phyloP scores from a whole-genome alignment of 2,888 invertebrate genomes.

The Brachyptera putata region DNA sequence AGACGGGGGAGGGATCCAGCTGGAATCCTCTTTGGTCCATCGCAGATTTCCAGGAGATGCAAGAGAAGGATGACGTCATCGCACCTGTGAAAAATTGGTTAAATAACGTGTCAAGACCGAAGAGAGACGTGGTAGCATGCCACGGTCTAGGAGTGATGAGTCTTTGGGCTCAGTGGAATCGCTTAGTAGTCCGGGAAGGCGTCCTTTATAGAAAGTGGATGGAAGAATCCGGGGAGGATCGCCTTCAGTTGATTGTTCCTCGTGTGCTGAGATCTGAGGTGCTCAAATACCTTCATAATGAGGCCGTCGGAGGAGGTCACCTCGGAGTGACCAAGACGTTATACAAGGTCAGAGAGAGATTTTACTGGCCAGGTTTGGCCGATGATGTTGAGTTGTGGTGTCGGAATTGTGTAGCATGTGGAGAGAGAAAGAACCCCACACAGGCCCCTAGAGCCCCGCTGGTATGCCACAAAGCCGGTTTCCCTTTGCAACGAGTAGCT shows the following conservation, averaged over 20 bases:
- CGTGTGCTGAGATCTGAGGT: neutral
- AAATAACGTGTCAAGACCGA: too few relatives aligned
- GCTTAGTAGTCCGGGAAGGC: neutral
- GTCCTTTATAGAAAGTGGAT: neutral
- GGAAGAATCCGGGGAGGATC: neutral
- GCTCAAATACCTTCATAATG: neutral
- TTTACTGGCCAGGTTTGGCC: slow-evolving; percentile 11
- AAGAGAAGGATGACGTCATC: neutral
- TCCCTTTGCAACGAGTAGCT: neutral
- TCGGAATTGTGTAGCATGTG: slow-evolving; percentile 1
- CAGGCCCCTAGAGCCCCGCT: neutral
- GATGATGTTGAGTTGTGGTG: neutral
- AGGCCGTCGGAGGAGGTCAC: slow-evolving; percentile 3
- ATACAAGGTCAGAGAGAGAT: neutral
- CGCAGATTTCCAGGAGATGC: neutral
- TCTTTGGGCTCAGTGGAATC: neutral
- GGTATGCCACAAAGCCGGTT: neutral
- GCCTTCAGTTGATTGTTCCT: neutral
- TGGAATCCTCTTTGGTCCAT: neutral
- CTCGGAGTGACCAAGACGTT: neutral
- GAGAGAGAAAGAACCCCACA: neutral
- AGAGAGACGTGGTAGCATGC: too few relatives aligned
- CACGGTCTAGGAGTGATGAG: neutral
- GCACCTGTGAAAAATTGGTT: too few relatives aligned
- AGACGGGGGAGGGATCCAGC: neutral